Evolutionary conservation across 2,113 vertebrate species (phyloP), one percentile per base, ranked within the genome.

Genomic region (Oostethus manadensis): DNA sequence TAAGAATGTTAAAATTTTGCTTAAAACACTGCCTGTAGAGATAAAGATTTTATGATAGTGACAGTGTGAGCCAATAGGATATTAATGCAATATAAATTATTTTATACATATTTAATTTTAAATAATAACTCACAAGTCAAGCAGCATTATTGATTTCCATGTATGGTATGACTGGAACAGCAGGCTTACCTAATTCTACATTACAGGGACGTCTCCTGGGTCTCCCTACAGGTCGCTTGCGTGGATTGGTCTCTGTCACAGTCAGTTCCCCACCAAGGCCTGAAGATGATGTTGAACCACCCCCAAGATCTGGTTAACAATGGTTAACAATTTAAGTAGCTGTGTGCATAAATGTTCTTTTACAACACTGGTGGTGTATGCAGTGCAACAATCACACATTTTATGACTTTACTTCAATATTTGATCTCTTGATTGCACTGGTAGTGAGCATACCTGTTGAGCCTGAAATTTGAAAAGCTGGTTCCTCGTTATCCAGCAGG

Each of bases 401-500:
- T 8, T 46, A 46, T 8, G 2, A 14, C 18, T 18, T 15, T 9
- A 22, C 8, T 22, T 42, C 14, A 43, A 43, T 9, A 55, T 35
- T 20, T 5, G 6, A 35, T 18, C 0, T 15, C 49, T 26, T 58
- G 15, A 53, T 46, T 58, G 51, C 33, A 18, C n/a, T 38, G 33
- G 1, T 55, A 7, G 10, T 20, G 10, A 38, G 69, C 66, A 65
- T 76, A 97, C 96, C 93, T 94, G 94, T 89, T 86, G 93, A 89
- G 84, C 88, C 90, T 86, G 93, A 86, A 84, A 94, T 91, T 78
- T 93, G 93, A 89, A 94, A 94, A 91, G 92, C 91, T 72, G 93
- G 64, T 64, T 94, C 94, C 88, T 95, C 93, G 80, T 91, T 95
- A 88, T 97, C 96, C 92, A 97, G 89, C 86, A 94, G 91, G 87